Evolutionary conservation across 2,113 vertebrate species (phyloP).

Genomic region (Calcarius ornatus): DNA sequence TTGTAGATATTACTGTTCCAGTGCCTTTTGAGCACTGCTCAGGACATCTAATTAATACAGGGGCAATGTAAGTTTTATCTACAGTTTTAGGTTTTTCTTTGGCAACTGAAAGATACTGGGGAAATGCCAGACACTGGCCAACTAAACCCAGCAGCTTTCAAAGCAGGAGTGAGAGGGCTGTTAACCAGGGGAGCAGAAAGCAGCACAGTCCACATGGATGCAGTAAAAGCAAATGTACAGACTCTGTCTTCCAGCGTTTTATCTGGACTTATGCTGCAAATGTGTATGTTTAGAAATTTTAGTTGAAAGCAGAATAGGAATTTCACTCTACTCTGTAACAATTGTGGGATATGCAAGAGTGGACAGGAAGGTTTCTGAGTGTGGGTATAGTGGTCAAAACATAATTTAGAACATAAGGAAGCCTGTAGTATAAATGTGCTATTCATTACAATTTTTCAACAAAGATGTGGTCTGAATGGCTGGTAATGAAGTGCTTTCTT

Average conservation of each 20-base stretch:
- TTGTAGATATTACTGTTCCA: not conserved
- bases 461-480: not conserved
- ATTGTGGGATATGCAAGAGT: not conserved
- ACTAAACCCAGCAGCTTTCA: not conserved
- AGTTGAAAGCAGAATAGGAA: not conserved
- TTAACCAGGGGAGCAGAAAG: not conserved
- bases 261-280: not conserved
- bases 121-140: not conserved
- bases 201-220: not conserved
- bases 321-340: not conserved
- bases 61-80: not conserved
- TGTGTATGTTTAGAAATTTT: not conserved
- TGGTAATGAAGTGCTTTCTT: conserved; percentile 19
- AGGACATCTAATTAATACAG: not conserved
- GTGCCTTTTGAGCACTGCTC: not conserved
- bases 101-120: not conserved
- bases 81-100: not conserved
- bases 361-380: not conserved
- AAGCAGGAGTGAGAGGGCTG: not conserved
- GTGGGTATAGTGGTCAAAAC: not conserved
- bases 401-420: not conserved
- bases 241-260: not conserved
- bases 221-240: not conserved
- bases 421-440: not conserved
- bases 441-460: not conserved